These are phyloP conservation scores for Bradynema listronoti DNA, from an alignment of 1,140 invertebrate genomes.

Conservation along the genomic window DNA sequence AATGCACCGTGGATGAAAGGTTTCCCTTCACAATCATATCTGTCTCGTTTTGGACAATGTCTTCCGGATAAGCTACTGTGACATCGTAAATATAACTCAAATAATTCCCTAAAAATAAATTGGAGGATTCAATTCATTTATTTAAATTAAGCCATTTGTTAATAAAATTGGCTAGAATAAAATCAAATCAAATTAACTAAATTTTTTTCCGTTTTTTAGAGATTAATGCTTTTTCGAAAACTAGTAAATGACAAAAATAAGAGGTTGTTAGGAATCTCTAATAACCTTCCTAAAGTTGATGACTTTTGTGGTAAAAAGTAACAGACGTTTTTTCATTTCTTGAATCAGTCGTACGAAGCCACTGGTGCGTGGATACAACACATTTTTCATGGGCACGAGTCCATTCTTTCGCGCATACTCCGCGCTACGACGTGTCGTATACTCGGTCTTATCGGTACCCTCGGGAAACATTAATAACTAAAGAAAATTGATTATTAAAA, in stretches of 20 bases:
- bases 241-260: too few relatives aligned
- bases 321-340: slow-evolving; percentile 52
- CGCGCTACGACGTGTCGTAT: slow-evolving; percentile 58
- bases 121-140: too few relatives aligned
- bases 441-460: slow-evolving; percentile 73
- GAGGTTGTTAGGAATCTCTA: too few relatives aligned
- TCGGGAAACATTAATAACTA: slow-evolving; percentile 76
- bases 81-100: slow-evolving; percentile 73
- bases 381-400: slow-evolving; percentile 42
- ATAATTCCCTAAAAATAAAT: slow-evolving; percentile 61
- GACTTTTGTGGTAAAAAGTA: too few relatives aligned
- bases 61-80: slow-evolving; percentile 69
- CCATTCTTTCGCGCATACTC: slow-evolving; percentile 51
- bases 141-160: too few relatives aligned
- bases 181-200: too few relatives aligned
- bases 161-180: too few relatives aligned
- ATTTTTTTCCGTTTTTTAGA: too few relatives aligned
- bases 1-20: slow-evolving; percentile 48
- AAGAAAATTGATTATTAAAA: slow-evolving; percentile 23
- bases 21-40: slow-evolving; percentile 49
- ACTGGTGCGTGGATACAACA: slow-evolving; percentile 52
- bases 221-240: too few relatives aligned
- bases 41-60: slow-evolving; percentile 60
- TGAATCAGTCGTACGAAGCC: slow-evolving; percentile 54
- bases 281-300: too few relatives aligned